Percentiles rank a stretch among this genome's conserved stretches.
Conservation (phyloP, 2,888 invertebrate genomes). For the Trissoscelio sp. region DNA sequence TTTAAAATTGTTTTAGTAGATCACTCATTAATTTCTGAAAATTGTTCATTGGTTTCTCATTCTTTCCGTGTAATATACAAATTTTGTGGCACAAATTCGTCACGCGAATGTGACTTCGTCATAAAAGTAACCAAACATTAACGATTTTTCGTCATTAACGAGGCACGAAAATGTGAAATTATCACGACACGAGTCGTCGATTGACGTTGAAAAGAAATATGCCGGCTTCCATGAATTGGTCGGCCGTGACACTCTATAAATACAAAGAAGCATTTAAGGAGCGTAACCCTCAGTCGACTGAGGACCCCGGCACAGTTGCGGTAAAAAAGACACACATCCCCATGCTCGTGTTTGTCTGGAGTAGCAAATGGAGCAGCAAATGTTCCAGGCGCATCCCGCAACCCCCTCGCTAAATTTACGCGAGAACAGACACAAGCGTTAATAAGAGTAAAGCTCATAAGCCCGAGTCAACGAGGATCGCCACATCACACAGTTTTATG, state of each 20-base stretch:
- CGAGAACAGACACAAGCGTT: slow-evolving; percentile 62
- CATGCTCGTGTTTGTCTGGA: slow-evolving; percentile 54
- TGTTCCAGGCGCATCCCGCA: slow-evolving; percentile 64
- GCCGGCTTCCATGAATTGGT: slow-evolving; percentile 62
- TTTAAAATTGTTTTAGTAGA: no score
- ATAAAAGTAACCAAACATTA: slow-evolving; percentile 23
- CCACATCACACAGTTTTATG: slow-evolving; percentile 19
- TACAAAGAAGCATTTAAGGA: slow-evolving; percentile 76
- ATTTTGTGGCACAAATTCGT: slow-evolving; percentile 9
- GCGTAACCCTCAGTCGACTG: slow-evolving; percentile 69
- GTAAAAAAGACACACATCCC: slow-evolving; percentile 65
- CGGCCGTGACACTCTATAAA: slow-evolving; percentile 74
- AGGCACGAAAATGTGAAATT: slow-evolving; percentile 19
- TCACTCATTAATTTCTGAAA: no score
- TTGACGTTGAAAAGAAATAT: slow-evolving; percentile 41
- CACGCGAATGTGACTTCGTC: slow-evolving; percentile 11
- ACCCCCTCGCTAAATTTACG: slow-evolving; percentile 75
- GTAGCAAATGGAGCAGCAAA: slow-evolving; percentile 74
- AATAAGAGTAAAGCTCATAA: slow-evolving; percentile 68
- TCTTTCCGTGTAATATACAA: no score
- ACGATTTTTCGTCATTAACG: slow-evolving; percentile 30
- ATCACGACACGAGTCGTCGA: slow-evolving; percentile 38
- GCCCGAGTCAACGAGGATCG: slow-evolving; percentile 50
- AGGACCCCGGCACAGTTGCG: neutral
- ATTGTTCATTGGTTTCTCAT: no score